phyloP scores from a whole-genome alignment of 2,113 vertebrate genomes.

The Rattus norvegicus region GRCr8 NC_086024.1:17644501-17645000 shows the following conservation, averaged over 20 bases:
- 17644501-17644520: too few relatives aligned
- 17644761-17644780: neutral
- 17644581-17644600: slow-evolving; percentile 11
- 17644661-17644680: neutral
- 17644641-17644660: neutral
- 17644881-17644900: neutral
- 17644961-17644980: neutral
- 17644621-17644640: neutral
- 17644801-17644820: neutral
- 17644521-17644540: too few relatives aligned
- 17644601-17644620: neutral
- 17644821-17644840: neutral
- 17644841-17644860: neutral
- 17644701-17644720: neutral
- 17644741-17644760: neutral
- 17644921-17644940: neutral
- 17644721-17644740: neutral
- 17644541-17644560: too few relatives aligned
- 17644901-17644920: neutral
- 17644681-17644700: neutral
- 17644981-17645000: neutral
- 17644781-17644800: neutral
- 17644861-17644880: neutral
- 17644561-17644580: too few relatives aligned
- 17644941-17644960: neutral